Base-by-base conservation (phyloP, 2,888 invertebrate genomes). In the Globia sparganii region DNA sequence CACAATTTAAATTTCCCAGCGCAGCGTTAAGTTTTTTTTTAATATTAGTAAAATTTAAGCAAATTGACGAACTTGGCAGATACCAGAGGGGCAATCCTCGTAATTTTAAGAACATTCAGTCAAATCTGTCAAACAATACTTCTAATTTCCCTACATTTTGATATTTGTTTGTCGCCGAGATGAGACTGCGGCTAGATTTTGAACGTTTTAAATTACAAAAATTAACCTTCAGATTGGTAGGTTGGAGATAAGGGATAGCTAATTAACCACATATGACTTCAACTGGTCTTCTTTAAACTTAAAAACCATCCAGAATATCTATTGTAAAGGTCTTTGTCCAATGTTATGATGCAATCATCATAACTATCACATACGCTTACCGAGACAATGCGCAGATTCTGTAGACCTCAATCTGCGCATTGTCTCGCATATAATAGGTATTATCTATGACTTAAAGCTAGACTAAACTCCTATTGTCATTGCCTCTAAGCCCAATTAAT, bases 381-480 rank as follows among this genome's bases (percentile, higher is more conserved):
- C 0, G 8, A 65, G 46, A 67, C 67, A 75, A 62, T 49, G 62
- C 37, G 46, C 40, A 62, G 18, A 15, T 40, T 40, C 64, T 58
- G 65, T 9, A 66, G 49, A n/a, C 34, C 25, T 21, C n/a, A n/a
- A n/a, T n/a, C n/a, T n/a, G n/a, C n/a, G n/a, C n/a, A n/a, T n/a
- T n/a, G n/a, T n/a, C n/a, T n/a, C n/a, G n/a, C n/a, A n/a, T n/a
- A n/a, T n/a, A n/a, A n/a, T n/a, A n/a, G n/a, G n/a, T n/a, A 79
- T 80, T 74, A 62, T 74, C 37, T 68, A 67, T 37, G 69, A 59
- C 4, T 74, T 64, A 61, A 70, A 68, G 37, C 34, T 34, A 49
- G 62, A n/a, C 68, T 49, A 80, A n/a, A 61, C 64, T 49, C 2
- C n/a, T 53, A 73, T 83, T 81, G 74, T 84, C 65, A 72, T 18